Conservation (phyloP, 2,797 vertebrate species). For the Leptoclinus maculatus region DNA sequence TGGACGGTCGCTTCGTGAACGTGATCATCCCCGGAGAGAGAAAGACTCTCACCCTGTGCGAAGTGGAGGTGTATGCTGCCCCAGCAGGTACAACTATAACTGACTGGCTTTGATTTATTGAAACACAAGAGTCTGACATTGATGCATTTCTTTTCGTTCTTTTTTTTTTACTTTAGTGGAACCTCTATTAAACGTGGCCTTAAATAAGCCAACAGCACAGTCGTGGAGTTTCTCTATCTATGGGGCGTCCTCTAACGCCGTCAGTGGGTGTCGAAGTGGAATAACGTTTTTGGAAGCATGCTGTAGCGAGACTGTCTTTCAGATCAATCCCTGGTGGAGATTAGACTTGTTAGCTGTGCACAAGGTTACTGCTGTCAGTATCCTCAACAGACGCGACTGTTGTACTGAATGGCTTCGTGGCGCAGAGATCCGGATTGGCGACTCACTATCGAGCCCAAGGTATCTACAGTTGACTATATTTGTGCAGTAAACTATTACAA, state of each 20-base stretch:
- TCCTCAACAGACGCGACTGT: slow-evolving; percentile 8
- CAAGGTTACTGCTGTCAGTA: slow-evolving; percentile 16
- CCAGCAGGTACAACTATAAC: slow-evolving; percentile 17
- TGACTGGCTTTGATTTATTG: not conserved
- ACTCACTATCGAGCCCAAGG: rapidly evolving
- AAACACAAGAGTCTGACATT: not conserved
- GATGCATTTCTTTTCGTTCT: not conserved
- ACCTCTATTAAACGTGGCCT: slow-evolving; percentile 14
- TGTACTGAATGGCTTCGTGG: rapidly evolving
- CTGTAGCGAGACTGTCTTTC: rapidly evolving
- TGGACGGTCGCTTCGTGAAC: slow-evolving; percentile 40
- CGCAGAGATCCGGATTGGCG: slow-evolving; percentile 14
- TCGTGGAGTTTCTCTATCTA: too few species aligned
- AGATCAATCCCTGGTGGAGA: slow-evolving; percentile 1
- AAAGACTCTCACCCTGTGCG: slow-evolving; percentile 42
- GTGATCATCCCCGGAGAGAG: slow-evolving; percentile 22
- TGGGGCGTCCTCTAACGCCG: rapidly evolving
- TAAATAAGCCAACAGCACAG: not conserved
- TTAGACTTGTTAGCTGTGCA: slow-evolving; percentile 26
- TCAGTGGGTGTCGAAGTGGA: not conserved
- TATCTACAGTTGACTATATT: not conserved
- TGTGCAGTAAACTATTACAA: not conserved
- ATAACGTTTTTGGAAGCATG: rapidly evolving
- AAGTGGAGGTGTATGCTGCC: slow-evolving; percentile 43
- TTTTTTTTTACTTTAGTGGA: slow-evolving; percentile 5